Conservation (phyloP, 37 sponge, comb jelly and placozoan species). For the Oopsacas minuta region DNA sequence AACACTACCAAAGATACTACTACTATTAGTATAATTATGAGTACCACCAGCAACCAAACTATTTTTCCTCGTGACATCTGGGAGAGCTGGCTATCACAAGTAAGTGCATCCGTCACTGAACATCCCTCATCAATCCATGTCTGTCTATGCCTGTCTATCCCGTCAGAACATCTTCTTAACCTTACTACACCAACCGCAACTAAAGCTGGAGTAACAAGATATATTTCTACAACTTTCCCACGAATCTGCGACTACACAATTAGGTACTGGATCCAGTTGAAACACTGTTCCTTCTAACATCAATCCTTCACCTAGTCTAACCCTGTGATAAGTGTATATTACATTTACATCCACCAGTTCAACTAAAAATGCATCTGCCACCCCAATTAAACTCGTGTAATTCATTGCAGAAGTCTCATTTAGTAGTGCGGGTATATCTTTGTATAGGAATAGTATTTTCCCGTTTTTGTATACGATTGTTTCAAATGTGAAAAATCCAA, state of each 20-base stretch:
- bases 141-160: conserved; percentile 55
- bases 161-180: conserved; percentile 63
- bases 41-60: background rate
- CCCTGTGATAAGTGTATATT: background rate
- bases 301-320: background rate
- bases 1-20: background rate
- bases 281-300: background rate
- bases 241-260: conserved; percentile 24
- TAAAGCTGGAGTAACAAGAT: conserved; percentile 19
- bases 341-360: background rate
- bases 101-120: background rate
- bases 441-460: background rate
- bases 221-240: conserved; percentile 27
- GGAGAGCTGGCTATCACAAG: background rate
- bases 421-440: background rate
- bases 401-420: background rate
- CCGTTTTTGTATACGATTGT: background rate
- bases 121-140: conserved; percentile 43
- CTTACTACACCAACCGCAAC: conserved; percentile 45
- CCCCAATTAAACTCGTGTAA: background rate
- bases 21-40: background rate
- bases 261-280: conserved; percentile 15
- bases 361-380: background rate
- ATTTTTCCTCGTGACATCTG: background rate
- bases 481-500: background rate